Base-by-base conservation (phyloP, 2,113 vertebrate species). In the Hystrix cristata region DNA sequence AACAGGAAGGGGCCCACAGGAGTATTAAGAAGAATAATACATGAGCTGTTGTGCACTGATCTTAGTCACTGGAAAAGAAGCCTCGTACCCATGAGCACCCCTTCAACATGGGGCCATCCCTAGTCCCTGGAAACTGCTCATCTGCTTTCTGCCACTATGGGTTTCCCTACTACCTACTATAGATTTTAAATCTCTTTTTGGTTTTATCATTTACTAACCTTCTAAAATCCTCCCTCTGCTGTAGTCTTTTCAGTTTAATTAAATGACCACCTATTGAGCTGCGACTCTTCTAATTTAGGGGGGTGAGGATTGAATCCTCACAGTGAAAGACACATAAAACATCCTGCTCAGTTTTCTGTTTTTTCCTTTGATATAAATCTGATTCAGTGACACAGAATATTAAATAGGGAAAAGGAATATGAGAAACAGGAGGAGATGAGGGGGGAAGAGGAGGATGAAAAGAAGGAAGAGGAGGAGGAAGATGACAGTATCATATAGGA, bases 251-350 rank as follows among this genome's bases (percentile, higher is more conserved):
- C 34, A 65, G n/a, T 81, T 71, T 93, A 74, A 88, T 16, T 90
- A 69, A 95, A 88, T 80, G 51, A 31, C 23, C 31, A 11, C n/a
- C n/a, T 46, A 38, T 25, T 38, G 81, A 62, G 10, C 57, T 38
- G 85, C 55, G 46, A 74, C 9, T 43, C 78, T 94, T 93, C 23
- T 65, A 93, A 87, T 94, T 93, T 95, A 85, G 43, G 8, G 29
- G 76, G 10, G 7, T 64, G 19, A 31, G 21, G 10, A 29, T 38
- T 72, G 69, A 76, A 85, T 71, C n/a, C n/a, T 94, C 55, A 31
- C 4, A 84, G 31, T 65, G 27, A 81, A 96, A 69, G 38, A 46
- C 23, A 79, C 3, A 82, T 29, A 48, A 55, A 71, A 1, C 31
- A 55, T 92, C 60, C 57, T 62, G 19, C 55, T 82, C 55, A 83